Percentiles rank a stretch among this genome's conserved stretches.
phyloP scores from a whole-genome alignment of 1,140 invertebrate genomes.

The Drosophila bipectinata region DNA sequence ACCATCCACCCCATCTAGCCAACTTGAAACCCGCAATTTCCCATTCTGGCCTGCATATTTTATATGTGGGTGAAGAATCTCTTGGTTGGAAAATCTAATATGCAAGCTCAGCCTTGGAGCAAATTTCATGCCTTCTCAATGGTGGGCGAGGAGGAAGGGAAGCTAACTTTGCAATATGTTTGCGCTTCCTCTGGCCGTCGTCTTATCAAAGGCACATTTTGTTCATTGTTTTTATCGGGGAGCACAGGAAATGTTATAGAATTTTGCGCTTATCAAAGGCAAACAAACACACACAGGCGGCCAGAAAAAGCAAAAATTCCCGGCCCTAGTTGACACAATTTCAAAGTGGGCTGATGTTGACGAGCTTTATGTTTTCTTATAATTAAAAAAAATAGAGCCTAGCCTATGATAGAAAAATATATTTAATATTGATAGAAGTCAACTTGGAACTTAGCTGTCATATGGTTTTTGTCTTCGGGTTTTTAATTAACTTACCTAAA shows the following conservation, averaged over 20 bases:
- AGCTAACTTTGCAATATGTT: conserved; percentile 41
- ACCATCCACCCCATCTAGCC: not conserved
- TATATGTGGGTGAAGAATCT: conserved; percentile 51
- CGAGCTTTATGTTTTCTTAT: conserved; percentile 49
- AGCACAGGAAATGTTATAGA: conserved; percentile 73
- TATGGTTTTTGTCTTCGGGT: not conserved
- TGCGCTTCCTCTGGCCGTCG: conserved; percentile 21
- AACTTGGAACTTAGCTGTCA: conserved; percentile 50
- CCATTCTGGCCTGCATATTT: conserved; percentile 53
- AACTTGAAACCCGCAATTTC: not conserved
- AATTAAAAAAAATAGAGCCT: conserved; percentile 43
- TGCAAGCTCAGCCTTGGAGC: conserved; percentile 34
- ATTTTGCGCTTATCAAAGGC: conserved; percentile 58
- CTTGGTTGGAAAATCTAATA: conserved; percentile 47
- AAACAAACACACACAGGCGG: conserved; percentile 13
- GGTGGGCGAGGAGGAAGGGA: not conserved
- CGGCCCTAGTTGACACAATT: conserved; percentile 40
- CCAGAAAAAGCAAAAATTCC: conserved; percentile 5
- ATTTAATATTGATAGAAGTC: conserved; percentile 1
- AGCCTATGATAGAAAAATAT: conserved; percentile 1
- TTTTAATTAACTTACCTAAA: conserved; percentile 56
- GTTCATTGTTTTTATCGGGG: conserved; percentile 62
- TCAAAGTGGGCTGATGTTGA: conserved; percentile 20
- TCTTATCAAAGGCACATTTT: conserved; percentile 43
- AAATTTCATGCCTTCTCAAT: conserved; percentile 28